These are phyloP conservation scores for Aporophyla lueneburgensis DNA, from an alignment of 2,888 invertebrate genomes.

Conservation along the genomic window DNA sequence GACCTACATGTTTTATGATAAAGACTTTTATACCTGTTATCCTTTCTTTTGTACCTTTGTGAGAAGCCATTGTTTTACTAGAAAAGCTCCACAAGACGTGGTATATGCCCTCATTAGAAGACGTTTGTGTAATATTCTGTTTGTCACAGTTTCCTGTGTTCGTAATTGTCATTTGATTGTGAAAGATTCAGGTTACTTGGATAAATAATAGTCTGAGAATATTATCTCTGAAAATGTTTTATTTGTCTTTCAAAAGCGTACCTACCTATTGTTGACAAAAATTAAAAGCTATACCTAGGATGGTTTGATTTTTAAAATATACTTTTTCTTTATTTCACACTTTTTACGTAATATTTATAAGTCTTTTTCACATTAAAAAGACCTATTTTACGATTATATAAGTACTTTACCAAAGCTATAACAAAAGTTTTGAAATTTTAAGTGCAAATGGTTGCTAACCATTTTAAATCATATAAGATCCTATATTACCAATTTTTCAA, in stretches of 20 bases:
- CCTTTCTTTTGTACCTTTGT: slow-evolving; percentile 50
- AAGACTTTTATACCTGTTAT: slow-evolving; percentile 56
- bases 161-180: slow-evolving; percentile 52
- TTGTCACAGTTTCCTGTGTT: slow-evolving; percentile 48
- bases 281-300: too few species aligned
- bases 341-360: too few species aligned
- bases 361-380: too few species aligned
- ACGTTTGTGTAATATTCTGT: slow-evolving; percentile 58
- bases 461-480: too few species aligned
- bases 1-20: slow-evolving; percentile 69
- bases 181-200: slow-evolving; percentile 43
- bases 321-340: too few species aligned
- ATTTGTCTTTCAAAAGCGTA: neutral
- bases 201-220: slow-evolving; percentile 20
- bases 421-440: too few species aligned
- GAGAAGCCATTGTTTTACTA: slow-evolving; percentile 50
- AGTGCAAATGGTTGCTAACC: too few species aligned
- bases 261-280: neutral
- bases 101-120: slow-evolving; percentile 65
- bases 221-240: neutral
- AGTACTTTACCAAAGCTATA: too few species aligned
- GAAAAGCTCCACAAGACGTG: slow-evolving; percentile 52
- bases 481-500: too few species aligned
- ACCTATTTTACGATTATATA: too few species aligned
- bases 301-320: too few species aligned